phyloP scores from a whole-genome alignment of 2,797 vertebrate species.

The Ficedula albicollis region DNA sequence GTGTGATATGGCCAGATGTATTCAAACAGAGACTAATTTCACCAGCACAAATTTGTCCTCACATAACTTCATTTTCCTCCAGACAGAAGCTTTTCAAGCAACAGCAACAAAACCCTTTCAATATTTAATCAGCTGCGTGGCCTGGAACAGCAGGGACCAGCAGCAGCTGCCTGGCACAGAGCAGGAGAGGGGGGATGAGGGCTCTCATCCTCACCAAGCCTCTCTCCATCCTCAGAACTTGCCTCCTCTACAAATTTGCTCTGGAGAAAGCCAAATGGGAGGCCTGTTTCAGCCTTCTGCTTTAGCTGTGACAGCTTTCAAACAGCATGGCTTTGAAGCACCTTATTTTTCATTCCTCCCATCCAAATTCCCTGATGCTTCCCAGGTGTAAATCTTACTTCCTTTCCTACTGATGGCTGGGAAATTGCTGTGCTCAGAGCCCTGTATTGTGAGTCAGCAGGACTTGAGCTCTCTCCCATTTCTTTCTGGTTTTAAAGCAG shows the following conservation, averaged over 20 bases:
- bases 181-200: rapidly evolving
- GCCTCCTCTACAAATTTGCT: neutral
- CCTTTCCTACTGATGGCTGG: neutral
- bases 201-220: neutral
- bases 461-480: neutral
- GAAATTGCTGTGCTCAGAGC: neutral
- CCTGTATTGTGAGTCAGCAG: neutral
- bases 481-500: neutral
- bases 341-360: neutral
- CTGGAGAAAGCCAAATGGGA: neutral
- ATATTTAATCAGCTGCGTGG: constrained; percentile 62
- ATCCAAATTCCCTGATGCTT: neutral
- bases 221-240: neutral
- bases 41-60: constrained; percentile 43
- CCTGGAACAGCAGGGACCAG: neutral
- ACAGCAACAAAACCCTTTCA: constrained; percentile 33
- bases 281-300: neutral
- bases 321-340: neutral
- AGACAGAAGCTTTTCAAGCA: constrained; percentile 50
- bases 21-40: neutral
- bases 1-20: neutral
- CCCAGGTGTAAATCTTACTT: constrained; percentile 1
- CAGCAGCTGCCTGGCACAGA: neutral
- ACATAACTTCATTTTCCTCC: constrained; percentile 14
- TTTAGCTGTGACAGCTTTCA: neutral